Evolutionary conservation across 2,797 vertebrate genomes (phyloP).

Genomic region (Chaetophractus vellerosus): DNA sequence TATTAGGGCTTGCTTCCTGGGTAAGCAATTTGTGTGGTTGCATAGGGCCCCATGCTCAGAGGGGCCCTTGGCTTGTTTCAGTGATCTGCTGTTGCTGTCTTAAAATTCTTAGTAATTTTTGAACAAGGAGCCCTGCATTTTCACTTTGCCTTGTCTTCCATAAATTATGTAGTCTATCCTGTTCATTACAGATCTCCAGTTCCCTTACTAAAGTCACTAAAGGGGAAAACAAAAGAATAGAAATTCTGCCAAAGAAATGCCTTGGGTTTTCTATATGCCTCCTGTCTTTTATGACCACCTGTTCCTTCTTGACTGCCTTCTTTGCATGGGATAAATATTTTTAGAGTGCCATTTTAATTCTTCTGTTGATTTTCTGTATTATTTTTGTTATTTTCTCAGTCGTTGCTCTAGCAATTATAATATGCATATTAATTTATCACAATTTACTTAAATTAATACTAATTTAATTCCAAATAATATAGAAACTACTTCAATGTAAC

Average conservation of each 20-base stretch:
- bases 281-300: not conserved
- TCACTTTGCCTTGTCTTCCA: not conserved
- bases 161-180: not conserved
- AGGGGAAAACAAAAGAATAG: not conserved
- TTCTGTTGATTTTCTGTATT: not conserved
- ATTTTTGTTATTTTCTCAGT: not conserved
- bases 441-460: not conserved
- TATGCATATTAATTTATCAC: not conserved
- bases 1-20: not conserved
- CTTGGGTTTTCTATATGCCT: not conserved
- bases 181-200: not conserved
- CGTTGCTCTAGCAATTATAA: not conserved
- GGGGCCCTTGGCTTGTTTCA: not conserved
- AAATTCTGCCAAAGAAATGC: not conserved
- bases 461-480: conserved; percentile 28
- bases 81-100: not conserved
- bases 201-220: not conserved
- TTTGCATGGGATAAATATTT: conserved; percentile 18
- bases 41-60: not conserved
- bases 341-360: not conserved
- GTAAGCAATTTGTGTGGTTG: not conserved
- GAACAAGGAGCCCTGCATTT: not conserved
- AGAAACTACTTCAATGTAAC: not conserved
- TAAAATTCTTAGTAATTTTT: conserved; percentile 34
- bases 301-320: not conserved